Evolutionary conservation across 2,797 vertebrate species (phyloP), one percentile per base, ranked within the genome.

Genomic region (Crocodylus rhombifer): DNA sequence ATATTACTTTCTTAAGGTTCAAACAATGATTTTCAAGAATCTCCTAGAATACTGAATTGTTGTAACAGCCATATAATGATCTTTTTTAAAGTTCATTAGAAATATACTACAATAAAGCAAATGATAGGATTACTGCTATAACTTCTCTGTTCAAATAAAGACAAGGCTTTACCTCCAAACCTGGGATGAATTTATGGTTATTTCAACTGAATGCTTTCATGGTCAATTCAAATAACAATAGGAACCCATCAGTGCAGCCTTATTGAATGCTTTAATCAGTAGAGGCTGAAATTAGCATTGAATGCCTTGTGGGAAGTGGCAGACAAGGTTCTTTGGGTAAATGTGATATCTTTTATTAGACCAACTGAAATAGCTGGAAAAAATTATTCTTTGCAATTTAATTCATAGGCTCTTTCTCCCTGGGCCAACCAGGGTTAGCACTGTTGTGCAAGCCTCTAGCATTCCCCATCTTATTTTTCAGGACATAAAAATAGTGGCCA

Each of bases 151-250:
- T 80, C 36, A 73, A 3, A 51, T 73, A 51, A 73, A 65, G 91
- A 94, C 95, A 95, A 94, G 86, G 93, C 92, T 83, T 88, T 78
- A 83, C 93, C 92, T 93, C 91, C 92, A 93, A 88, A 96, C 93
- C 42, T 51, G 10, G 92, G 2, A 11, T 91, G 91, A 62, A 80
- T 90, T 18, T 84, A 67, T 91, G 87, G 74, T 92, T 90, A 91
- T 5, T 65, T 87, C 87, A 86, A 84, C 84, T 64, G 92, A 93
- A 95, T 95, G 88, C 75, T 60, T 86, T 64, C 42, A 64, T 77
- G 67, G 88, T 96, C 88, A 89, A 65, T 93, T 96, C 88, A 91
- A 96, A 92, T 96, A 93, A 95, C 92, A 80, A 71, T 93, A 88
- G 82, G 81, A 84, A 88, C 95, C 93, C 90, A 42, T 92, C 92